These are phyloP conservation scores for Haliaeetus leucogaster DNA, from an alignment of 2,113 vertebrate genomes.

Conservation along the genomic window DNA sequence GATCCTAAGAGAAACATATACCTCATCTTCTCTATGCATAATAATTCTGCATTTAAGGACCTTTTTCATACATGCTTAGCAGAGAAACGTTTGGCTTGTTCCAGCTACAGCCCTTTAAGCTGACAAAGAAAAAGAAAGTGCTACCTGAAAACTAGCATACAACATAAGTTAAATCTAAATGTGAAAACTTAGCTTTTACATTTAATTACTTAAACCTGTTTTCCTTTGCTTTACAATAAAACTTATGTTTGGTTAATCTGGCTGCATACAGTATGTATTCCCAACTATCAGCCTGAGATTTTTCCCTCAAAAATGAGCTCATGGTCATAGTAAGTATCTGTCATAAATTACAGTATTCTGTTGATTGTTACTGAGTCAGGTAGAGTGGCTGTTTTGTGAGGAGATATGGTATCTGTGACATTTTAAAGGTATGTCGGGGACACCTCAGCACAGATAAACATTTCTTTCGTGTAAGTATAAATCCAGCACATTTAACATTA, in stretches of 20 bases:
- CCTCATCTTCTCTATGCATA: background rate
- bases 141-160: background rate
- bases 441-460: background rate
- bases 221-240: background rate
- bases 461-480: background rate
- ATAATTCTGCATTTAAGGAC: background rate
- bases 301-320: background rate
- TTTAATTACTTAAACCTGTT: background rate
- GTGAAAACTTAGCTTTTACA: background rate
- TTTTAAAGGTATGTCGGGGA: background rate
- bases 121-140: background rate
- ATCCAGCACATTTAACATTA: background rate
- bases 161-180: background rate
- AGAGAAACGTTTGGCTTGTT: background rate
- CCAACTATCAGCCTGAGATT: background rate
- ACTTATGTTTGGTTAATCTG: background rate
- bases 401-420: background rate
- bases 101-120: background rate
- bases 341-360: background rate
- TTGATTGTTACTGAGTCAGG: background rate
- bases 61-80: accelerated
- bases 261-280: background rate
- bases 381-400: background rate
- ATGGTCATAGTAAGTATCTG: background rate
- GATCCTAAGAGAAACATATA: background rate